Evolutionary conservation across 2,888 invertebrate genomes (phyloP), one percentile per base, ranked within the genome.

Genomic region (Trachelus troglodyta): DNA sequence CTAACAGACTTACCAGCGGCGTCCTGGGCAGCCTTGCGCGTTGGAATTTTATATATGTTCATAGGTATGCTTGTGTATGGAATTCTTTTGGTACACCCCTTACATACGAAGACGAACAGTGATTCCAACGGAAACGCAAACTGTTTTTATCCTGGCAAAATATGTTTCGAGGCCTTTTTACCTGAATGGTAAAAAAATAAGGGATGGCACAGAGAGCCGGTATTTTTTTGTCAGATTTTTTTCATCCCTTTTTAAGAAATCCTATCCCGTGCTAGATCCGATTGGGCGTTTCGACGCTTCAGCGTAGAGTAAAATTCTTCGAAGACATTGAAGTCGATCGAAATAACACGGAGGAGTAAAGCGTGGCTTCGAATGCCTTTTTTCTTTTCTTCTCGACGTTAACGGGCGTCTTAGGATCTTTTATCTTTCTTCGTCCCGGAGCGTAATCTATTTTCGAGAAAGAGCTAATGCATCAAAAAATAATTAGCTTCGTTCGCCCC

Each of bases 361-460:
- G 56, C 23, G 6, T 23, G 15, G 56, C 23, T 56, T 2, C 9
- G 3, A 35, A 35, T 35, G 35, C 35, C 56, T 2, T 23, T 9
- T 6, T 40, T 9, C 2, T 6, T 56, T 9, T 56, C 9, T 56
- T 15, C 15, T 2, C 1, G 23, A 56, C 9, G 56, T 9, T 56
- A 56, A 56, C 56, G 23, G 40, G 23, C 56, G 56, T 56, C 56
- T 9, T 23, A 56, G 71, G 71, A 71, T 71, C 9, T 34, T 31
- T 15, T 34, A 31, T 71, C 34, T 31, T 23, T 71, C 71, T 15
- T 34, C 71, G 12, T 34, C 1, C 23, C 71, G 23, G 31, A 30
- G 71, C 31, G 76, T 85, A 84, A 85, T 86, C 85, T 85, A 85
- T 82, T 84, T 86, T 85, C 81, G 79, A 81, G 81, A 80, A 79